These are phyloP conservation scores for Coturnix japonica DNA, from an alignment of 2,113 vertebrate genomes.

Conservation along the genomic window DNA sequence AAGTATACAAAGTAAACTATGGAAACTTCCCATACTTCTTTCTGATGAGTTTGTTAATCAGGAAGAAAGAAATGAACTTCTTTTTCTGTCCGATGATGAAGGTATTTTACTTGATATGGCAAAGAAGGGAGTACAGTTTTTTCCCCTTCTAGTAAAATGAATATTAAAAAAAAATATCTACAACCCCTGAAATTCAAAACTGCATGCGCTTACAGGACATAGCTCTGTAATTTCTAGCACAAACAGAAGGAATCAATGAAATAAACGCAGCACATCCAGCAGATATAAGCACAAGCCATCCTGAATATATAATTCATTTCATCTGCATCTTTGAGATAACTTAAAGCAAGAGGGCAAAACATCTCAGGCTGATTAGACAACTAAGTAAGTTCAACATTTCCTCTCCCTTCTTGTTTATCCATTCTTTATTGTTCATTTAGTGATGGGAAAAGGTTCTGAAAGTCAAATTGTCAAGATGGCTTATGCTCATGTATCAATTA, in stretches of 20 bases:
- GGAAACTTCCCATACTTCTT: neutral
- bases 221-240: neutral
- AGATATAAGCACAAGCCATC: neutral
- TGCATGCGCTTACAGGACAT: neutral
- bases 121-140: neutral
- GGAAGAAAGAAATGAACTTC: neutral
- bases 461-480: neutral
- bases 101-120: neutral
- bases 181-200: neutral
- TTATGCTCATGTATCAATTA: neutral
- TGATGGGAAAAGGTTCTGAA: neutral
- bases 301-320: neutral
- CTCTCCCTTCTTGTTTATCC: neutral
- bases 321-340: neutral
- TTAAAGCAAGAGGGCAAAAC: conserved; percentile 8
- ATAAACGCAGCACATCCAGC: neutral
- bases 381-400: conserved; percentile 38
- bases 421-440: conserved; percentile 2
- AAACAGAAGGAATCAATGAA: neutral
- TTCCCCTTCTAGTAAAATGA: neutral
- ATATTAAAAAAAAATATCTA: neutral
- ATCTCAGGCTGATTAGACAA: conserved; percentile 17
- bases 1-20: neutral
- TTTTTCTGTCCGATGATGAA: neutral
- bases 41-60: neutral